Conservation (phyloP, 30 jellyfish, hydroid and myxozoan genomes). For the Cassiopea xamachana region DNA sequence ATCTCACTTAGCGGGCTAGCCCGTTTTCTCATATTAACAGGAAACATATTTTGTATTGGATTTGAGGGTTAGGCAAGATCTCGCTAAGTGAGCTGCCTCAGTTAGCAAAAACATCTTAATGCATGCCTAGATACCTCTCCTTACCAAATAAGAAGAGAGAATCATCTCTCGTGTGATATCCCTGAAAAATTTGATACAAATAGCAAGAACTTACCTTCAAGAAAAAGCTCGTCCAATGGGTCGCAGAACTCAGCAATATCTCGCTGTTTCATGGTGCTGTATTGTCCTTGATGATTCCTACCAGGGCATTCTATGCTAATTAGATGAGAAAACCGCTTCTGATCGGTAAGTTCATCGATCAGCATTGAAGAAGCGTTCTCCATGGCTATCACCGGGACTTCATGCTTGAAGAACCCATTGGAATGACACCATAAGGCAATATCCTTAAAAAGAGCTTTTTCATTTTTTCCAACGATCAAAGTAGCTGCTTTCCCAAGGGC, state of each 20-base stretch:
- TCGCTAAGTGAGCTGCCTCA: no score
- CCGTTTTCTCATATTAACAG: no score
- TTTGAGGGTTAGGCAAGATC: no score
- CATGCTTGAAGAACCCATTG: slow-evolving; percentile 61
- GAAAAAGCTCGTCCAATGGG: slow-evolving; percentile 80
- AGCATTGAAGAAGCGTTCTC: slow-evolving; percentile 43
- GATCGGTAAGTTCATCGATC: slow-evolving; percentile 59
- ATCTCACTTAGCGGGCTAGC: no score
- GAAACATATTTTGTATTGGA: no score
- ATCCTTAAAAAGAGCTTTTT: slow-evolving; percentile 27
- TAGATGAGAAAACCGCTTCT: slow-evolving; percentile 77
- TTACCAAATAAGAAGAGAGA: no score
- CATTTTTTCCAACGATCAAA: slow-evolving; percentile 68
- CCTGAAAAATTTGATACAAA: neutral
- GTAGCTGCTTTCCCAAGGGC: slow-evolving; percentile 80
- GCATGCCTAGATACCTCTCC: no score
- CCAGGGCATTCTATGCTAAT: slow-evolving; percentile 92
- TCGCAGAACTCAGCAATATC: slow-evolving; percentile 71
- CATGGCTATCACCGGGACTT: slow-evolving; percentile 56
- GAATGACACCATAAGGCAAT: slow-evolving; percentile 59
- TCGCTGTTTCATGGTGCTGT: slow-evolving; percentile 74
- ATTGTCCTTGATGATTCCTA: slow-evolving; percentile 45
- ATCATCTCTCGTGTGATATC: no score
- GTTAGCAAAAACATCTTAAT: no score
- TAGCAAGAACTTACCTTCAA: slow-evolving; percentile 55